Conservation (phyloP, 2,113 vertebrate species). For the Synodontis membranacea region DNA sequence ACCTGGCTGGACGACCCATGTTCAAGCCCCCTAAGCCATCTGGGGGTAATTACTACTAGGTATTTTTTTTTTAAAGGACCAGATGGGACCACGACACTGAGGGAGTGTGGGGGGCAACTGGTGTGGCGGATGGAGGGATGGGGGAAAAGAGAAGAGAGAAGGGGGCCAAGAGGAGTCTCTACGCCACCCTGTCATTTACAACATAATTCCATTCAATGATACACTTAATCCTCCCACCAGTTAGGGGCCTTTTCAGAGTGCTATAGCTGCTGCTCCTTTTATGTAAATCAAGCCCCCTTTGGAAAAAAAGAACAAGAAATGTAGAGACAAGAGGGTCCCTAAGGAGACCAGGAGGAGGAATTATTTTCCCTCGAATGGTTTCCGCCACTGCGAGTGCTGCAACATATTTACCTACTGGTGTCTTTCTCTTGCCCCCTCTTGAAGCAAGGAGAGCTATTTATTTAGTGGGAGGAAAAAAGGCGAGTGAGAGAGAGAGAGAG, state of each 20-base stretch:
- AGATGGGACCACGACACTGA: constrained; percentile 90
- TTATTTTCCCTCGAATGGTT: constrained; percentile 96
- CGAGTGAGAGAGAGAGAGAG: constrained; percentile 24
- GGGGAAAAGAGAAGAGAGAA: constrained; percentile 21
- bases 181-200: constrained; percentile 96
- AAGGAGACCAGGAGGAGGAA: constrained; percentile 84
- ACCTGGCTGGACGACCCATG: constrained; percentile 92
- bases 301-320: constrained; percentile 52
- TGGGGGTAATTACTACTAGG: constrained; percentile 99
- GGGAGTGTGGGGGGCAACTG: constrained; percentile 63
- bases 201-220: constrained; percentile 99
- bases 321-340: constrained; percentile 69
- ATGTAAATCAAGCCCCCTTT: constrained; percentile 75
- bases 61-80: constrained; percentile 95
- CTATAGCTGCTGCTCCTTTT: constrained; percentile 92
- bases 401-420: constrained; percentile 74
- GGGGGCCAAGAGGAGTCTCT: constrained; percentile 53
- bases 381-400: constrained; percentile 90
- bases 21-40: constrained; percentile 92
- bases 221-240: constrained; percentile 99
- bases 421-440: constrained; percentile 47
- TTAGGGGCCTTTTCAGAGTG: constrained; percentile 88
- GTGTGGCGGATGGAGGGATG: constrained; percentile 15
- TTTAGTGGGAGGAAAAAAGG: constrained; percentile 52
- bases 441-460: constrained; percentile 57